phyloP scores from a whole-genome alignment of 2,113 vertebrate species.

The Procavia capensis region DNA sequence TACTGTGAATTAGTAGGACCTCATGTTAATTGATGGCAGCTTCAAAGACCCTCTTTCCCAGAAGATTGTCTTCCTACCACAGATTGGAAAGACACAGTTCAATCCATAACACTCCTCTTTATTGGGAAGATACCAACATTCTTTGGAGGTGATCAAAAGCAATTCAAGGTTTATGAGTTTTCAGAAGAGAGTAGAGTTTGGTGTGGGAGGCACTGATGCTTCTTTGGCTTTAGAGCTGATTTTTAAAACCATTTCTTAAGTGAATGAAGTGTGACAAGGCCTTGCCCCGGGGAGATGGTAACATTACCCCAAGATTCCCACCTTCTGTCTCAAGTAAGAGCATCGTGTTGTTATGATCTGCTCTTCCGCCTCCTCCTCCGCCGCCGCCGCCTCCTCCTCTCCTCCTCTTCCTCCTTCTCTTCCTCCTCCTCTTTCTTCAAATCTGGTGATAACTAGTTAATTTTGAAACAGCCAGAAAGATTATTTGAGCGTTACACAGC shows the following conservation, averaged over 20 bases:
- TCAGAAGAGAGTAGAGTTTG: neutral
- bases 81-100: neutral
- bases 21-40: neutral
- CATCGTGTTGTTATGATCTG: conserved; percentile 50
- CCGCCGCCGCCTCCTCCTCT: no score
- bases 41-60: neutral
- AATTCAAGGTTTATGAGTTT: neutral
- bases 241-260: conserved; percentile 62
- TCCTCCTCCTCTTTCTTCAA: neutral
- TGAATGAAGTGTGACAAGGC: conserved; percentile 67
- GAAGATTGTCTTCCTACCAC: neutral
- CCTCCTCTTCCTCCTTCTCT: neutral
- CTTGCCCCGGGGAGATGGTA: conserved; percentile 6
- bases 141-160: neutral
- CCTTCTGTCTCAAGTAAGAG: conserved; percentile 57
- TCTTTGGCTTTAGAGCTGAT: conserved; percentile 20
- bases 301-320: conserved; percentile 66
- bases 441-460: conserved; percentile 83
- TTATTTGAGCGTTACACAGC: conserved; percentile 82
- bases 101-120: neutral
- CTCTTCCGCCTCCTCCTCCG: neutral
- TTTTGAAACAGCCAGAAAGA: conserved; percentile 80
- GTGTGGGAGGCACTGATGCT: conserved; percentile 4
- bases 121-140: neutral
- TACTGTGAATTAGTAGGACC: neutral